Conservation (phyloP, 2,113 vertebrate genomes). For the Podarcis raffonei region DNA sequence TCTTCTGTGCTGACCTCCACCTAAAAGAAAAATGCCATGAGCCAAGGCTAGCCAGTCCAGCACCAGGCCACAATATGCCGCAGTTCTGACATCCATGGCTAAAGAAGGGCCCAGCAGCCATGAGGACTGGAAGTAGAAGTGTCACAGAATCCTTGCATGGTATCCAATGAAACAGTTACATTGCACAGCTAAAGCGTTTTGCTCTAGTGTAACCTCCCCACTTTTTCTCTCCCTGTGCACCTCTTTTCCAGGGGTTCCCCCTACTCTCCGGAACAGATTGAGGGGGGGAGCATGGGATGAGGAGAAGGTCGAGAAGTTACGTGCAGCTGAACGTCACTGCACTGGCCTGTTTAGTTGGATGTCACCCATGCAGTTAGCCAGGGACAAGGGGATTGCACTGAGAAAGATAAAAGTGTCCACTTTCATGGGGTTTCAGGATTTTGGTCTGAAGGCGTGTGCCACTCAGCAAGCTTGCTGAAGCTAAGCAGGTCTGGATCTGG, state of each 20-base stretch:
- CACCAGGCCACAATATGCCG: not conserved
- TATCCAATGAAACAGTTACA: too few relatives aligned
- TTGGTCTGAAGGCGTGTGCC: not conserved
- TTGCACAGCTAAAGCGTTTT: too few relatives aligned
- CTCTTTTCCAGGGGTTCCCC: too few relatives aligned
- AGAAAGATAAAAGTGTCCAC: not conserved
- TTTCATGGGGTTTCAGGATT: not conserved
- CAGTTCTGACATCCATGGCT: not conserved
- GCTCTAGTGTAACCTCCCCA: too few relatives aligned
- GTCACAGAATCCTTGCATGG: too few relatives aligned
- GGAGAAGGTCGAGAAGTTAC: too few relatives aligned
- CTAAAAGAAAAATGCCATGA: constrained; percentile 70
- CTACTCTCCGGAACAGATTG: too few relatives aligned
- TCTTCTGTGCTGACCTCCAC: constrained; percentile 74
- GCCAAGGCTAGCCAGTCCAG: not conserved
- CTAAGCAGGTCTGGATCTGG: not conserved
- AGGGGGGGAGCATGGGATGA: too few relatives aligned
- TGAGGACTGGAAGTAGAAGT: not conserved
- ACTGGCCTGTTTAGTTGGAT: too few relatives aligned
- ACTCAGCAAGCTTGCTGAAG: not conserved
- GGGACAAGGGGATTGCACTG: not conserved
- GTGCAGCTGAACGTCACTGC: too few relatives aligned
- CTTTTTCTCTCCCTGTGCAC: too few relatives aligned
- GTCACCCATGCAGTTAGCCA: not conserved
- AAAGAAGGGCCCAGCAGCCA: not conserved